Conservation (phyloP, 2,113 vertebrate genomes). For the Sylvietta virens region DNA sequence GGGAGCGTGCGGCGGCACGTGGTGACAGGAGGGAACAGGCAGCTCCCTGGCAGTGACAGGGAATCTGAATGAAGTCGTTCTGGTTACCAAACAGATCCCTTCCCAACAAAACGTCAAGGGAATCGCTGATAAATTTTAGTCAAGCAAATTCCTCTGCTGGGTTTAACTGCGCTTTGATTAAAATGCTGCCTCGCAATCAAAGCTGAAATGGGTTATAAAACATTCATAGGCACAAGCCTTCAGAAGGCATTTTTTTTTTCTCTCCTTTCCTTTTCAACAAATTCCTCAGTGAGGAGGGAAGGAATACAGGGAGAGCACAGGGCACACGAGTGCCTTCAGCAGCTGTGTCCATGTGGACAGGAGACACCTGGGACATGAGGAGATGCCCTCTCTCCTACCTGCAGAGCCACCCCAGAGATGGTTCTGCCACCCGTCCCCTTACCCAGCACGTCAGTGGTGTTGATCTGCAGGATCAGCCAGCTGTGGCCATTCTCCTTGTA, state of each 20-base stretch:
- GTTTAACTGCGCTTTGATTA: constrained; percentile 56
- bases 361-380: background rate
- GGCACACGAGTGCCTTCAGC: background rate
- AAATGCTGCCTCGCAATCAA: constrained; percentile 40
- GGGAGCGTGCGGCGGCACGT: fast-evolving
- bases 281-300: background rate
- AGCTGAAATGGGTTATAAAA: constrained; percentile 45
- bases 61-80: background rate
- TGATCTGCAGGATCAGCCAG: constrained; percentile 98
- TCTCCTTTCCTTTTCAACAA: background rate
- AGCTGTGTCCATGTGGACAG: fast-evolving
- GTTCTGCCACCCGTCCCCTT: background rate
- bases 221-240: constrained; percentile 46
- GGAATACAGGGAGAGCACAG: background rate
- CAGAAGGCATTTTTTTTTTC: background rate
- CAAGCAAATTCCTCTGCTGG: constrained; percentile 43
- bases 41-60: background rate
- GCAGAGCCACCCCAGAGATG: background rate
- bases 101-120: background rate
- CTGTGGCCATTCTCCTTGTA: constrained; percentile 92
- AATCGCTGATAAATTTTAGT: constrained; percentile 17
- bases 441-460: constrained; percentile 89
- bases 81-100: constrained; percentile 14
- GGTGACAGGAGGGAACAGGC: background rate
- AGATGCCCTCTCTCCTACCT: background rate